Evolutionary conservation across 2,113 vertebrate genomes (phyloP).

Genomic region (Rattus rattus): DNA sequence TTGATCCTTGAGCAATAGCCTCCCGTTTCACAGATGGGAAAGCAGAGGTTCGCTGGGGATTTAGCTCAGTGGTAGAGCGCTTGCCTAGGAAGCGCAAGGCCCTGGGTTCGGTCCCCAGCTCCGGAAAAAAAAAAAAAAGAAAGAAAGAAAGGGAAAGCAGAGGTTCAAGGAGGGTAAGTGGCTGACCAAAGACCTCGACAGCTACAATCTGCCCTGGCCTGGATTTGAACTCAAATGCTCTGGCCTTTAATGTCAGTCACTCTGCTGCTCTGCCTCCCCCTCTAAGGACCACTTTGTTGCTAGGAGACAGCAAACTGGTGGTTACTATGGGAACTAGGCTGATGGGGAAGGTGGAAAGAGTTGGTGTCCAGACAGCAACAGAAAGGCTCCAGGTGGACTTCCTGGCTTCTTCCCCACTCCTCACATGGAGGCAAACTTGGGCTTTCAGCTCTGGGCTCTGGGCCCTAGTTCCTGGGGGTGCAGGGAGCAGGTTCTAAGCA

Average conservation of each 20-base stretch:
- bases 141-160: conserved; percentile 8
- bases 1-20: not conserved
- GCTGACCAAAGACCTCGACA: not conserved
- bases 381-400: conserved; percentile 52
- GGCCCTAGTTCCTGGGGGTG: not conserved
- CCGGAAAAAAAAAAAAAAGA: no score
- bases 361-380: conserved; percentile 51
- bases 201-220: not conserved
- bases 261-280: conserved; percentile 1
- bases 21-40: conserved; percentile 46
- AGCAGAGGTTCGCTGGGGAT: not conserved
- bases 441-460: not conserved
- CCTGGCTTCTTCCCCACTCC: not conserved
- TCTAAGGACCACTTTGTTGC: conserved; percentile 72
- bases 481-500: not conserved
- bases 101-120: no score
- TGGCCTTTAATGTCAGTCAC: conserved; percentile 58
- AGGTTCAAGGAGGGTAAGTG: not conserved
- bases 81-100: no score
- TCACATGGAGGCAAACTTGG: not conserved
- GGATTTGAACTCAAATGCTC: conserved; percentile 58
- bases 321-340: conserved; percentile 75
- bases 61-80: no score
- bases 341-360: conserved; percentile 49
- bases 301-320: conserved; percentile 76